Evolutionary conservation across 2,888 invertebrate genomes (phyloP), one percentile per base, ranked within the genome.

Genomic region (Drosophila formosana): DNA sequence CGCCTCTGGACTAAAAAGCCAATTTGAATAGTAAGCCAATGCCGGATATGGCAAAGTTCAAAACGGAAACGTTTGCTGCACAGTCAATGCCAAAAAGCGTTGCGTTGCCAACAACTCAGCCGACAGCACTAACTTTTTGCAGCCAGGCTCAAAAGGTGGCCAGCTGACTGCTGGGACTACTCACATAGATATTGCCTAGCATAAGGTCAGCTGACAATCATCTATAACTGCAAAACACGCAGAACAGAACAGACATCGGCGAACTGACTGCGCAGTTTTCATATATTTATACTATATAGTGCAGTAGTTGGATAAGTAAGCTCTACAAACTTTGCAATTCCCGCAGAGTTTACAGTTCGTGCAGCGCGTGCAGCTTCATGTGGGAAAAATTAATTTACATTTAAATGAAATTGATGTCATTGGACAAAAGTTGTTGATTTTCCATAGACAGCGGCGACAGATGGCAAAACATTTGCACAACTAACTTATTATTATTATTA

Each of bases 31-130:
- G 80, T 74, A 83, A 82, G 81, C 78, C 81, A 75, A 78, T 72
- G 66, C 75, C 82, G 82, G 82, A 84, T 84, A 84, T 84, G 75
- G 64, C 62, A 84, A 79, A 82, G 82, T 84, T 84, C 72, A 75
- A 79, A 81, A 70, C 85, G 77, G 80, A 82, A 82, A 77, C 82
- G 80, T 84, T 82, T 84, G 79, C 77, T 67, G 79, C 82, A 66
- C 62, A 72, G 76, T 83, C 75, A 83, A 81, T 78, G 78, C 76
- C 78, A 78, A 69, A 74, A 64, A 66, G 43, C 47, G 28, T 30
- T 28, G 26, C 60, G 45, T 52, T 62, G 70, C 78, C 70, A 34
- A 34, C 34, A 74, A 66, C 61, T 51, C 47, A 73, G 47, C 55
- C 34, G 45, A 55, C 55, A 70, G 64, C 72, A 41, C 4, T 26